Percentiles rank a stretch among this genome's conserved stretches.
These are phyloP conservation scores for Aporophyla nigra DNA, from an alignment of 2,888 invertebrate genomes.

Conservation along the genomic window DNA sequence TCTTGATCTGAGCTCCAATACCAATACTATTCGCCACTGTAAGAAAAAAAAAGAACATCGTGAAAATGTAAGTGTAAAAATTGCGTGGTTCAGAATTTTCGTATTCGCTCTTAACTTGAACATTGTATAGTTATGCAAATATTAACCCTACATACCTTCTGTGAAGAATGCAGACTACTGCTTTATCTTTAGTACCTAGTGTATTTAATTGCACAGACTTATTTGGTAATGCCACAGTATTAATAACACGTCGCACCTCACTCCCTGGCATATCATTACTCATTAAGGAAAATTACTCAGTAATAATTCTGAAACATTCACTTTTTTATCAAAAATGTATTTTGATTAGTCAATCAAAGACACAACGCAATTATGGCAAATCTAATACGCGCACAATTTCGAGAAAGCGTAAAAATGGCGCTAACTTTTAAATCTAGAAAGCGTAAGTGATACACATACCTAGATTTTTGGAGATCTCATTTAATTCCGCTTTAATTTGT, in stretches of 20 bases:
- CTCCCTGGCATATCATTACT: constrained; percentile 7
- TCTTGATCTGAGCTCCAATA: constrained; percentile 6
- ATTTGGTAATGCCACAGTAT: constrained; percentile 32
- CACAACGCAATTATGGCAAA: constrained; percentile 23
- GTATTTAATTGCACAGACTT: constrained; percentile 22
- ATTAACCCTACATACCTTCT: not conserved
- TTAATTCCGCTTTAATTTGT: constrained; percentile 33
- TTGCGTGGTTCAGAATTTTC: not conserved
- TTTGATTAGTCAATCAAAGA: constrained; percentile 37
- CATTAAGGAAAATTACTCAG: constrained; percentile 38
- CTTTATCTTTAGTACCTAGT: not conserved
- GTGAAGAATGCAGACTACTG: constrained; percentile 20
- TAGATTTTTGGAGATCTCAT: constrained; percentile 31
- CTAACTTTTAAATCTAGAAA: constrained; percentile 57
- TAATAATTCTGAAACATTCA: not conserved
- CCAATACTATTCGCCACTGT: not conserved
- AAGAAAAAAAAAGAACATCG: too few relatives aligned
- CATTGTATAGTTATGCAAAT: not conserved
- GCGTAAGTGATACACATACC: constrained; percentile 59
- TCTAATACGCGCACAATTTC: constrained; percentile 24
- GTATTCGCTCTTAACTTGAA: constrained; percentile 15
- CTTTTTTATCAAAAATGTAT: constrained; percentile 1
- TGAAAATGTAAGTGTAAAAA: not conserved
- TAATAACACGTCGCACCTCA: constrained; percentile 6
- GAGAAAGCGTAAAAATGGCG: constrained; percentile 54